phyloP scores from a whole-genome alignment of 2,888 invertebrate genomes.

The Catonia carolina region DNA sequence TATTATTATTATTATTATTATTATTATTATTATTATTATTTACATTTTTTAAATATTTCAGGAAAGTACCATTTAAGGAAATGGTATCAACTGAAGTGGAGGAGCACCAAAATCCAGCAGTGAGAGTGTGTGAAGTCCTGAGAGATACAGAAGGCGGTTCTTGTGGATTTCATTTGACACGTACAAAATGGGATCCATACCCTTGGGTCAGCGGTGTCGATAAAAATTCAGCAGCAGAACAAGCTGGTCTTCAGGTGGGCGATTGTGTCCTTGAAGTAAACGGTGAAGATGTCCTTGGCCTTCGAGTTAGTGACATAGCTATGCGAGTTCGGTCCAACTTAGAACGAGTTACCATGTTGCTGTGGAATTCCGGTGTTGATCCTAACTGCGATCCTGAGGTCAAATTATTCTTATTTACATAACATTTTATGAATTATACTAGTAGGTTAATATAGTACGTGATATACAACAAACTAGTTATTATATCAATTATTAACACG shows the following conservation, averaged over 20 bases:
- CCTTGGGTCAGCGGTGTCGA: constrained; percentile 37
- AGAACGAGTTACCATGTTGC: constrained; percentile 30
- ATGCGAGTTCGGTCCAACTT: constrained; percentile 30
- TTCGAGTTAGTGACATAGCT: constrained; percentile 34
- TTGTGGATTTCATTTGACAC: constrained; percentile 36
- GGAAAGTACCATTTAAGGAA: too few species aligned
- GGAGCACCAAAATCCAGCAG: constrained; percentile 27
- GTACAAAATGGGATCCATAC: constrained; percentile 37
- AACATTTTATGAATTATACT: too few species aligned
- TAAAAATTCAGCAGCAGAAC: constrained; percentile 32
- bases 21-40: too few species aligned
- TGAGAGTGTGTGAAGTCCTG: constrained; percentile 33
- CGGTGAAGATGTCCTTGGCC: constrained; percentile 36
- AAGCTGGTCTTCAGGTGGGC: constrained; percentile 34
- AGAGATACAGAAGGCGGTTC: constrained; percentile 27
- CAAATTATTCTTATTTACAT: too few species aligned
- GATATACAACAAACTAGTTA: too few species aligned
- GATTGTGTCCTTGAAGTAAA: constrained; percentile 37
- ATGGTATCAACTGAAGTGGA: background rate
- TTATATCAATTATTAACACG: too few species aligned
- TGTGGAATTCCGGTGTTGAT: constrained; percentile 37
- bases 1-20: too few species aligned
- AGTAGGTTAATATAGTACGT: too few species aligned
- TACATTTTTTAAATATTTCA: too few species aligned
- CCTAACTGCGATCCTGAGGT: constrained; percentile 33